Base-by-base conservation (phyloP, 2,888 invertebrate genomes). In the Saturnia pavonia region DNA sequence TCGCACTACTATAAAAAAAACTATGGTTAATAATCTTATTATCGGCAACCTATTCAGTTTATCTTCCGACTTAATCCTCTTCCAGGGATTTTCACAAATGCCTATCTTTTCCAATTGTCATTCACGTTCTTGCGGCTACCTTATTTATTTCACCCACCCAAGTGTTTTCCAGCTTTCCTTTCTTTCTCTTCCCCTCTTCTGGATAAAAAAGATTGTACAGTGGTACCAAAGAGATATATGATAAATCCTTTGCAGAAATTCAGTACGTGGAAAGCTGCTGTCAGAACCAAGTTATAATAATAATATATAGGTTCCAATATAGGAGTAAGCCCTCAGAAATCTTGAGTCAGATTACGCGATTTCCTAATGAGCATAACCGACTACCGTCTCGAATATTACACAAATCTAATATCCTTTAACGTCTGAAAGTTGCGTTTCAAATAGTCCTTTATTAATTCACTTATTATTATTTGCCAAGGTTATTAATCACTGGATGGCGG, bases 331-430 rank as follows among this genome's bases (percentile, higher is more conserved):
- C 40, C 40, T 40, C 57, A 25, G 57, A 2, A 19, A 57, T 25
- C 22, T 40, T 40, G 65, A 65, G 25, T 45, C 16, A 54, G 22
- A 54, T 57, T 67, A 48, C n/a, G 42, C 25, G 67, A 70, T 70
- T 67, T 60, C 25, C 54, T 70, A 67, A 70, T 70, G 70, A 70
- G 25, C 42, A 60, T 22, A 60, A 67, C 43, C 67, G 70, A 19
- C 43, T 70, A 43, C 42, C 67, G 25, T 67, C 70, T 70, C 14
- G 65, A 19, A 40, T 14, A 40, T 65, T 40, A 65, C 65, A 65
- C 40, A 65, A 65, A 40, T 65, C 40, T 65, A 40, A 65, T 65
- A 65, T 65, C 40, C 40, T 40, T 65, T 40, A 65, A 34, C n/a
- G 19, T 4, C 9, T 40, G 40, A 65, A 22, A 65, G 34, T 40